Evolutionary conservation across 92 coral and sea anemone species (phyloP).

Genomic region (Siderastrea siderea): DNA sequence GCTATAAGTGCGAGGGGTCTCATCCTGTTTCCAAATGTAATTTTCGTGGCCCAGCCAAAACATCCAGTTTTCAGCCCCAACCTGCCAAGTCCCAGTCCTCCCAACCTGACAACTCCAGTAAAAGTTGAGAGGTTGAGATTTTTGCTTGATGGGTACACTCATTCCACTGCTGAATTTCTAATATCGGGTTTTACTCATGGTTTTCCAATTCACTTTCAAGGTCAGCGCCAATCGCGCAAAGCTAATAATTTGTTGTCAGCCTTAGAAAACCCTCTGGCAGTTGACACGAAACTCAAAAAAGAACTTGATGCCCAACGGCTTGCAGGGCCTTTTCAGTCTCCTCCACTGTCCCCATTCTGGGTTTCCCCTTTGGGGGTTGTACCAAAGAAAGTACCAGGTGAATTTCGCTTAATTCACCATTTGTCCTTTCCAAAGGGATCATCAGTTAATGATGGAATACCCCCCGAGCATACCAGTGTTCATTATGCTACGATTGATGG

Average conservation of each 20-base stretch:
- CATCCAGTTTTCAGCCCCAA: slow-evolving; percentile 17
- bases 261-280: slow-evolving; percentile 8
- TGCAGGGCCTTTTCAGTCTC: slow-evolving; percentile 61
- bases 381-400: slow-evolving; percentile 71
- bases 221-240: slow-evolving; percentile 3
- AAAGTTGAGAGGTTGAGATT: slow-evolving; percentile 30
- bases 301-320: slow-evolving; percentile 45
- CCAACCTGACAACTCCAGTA: slow-evolving; percentile 71
- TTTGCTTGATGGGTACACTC: slow-evolving; percentile 46
- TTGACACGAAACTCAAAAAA: slow-evolving; percentile 28
- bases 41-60: slow-evolving; percentile 52
- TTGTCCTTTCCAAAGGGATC: slow-evolving; percentile 65
- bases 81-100: slow-evolving; percentile 16
- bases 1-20: slow-evolving; percentile 63
- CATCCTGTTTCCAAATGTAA: slow-evolving; percentile 50
- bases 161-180: slow-evolving; percentile 47
- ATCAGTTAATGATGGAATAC: slow-evolving; percentile 78
- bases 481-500: slow-evolving; percentile 52
- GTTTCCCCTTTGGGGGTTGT: slow-evolving; percentile 75
- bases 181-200: slow-evolving; percentile 54
- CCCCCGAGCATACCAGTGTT: slow-evolving; percentile 44
- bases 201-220: slow-evolving; percentile 66
- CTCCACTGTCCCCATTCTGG: slow-evolving; percentile 51
- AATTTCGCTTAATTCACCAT: slow-evolving; percentile 71
- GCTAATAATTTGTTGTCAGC: slow-evolving; percentile 42